Evolutionary conservation across 2,797 vertebrate species (phyloP).

Genomic region (Pristis pectinata): DNA sequence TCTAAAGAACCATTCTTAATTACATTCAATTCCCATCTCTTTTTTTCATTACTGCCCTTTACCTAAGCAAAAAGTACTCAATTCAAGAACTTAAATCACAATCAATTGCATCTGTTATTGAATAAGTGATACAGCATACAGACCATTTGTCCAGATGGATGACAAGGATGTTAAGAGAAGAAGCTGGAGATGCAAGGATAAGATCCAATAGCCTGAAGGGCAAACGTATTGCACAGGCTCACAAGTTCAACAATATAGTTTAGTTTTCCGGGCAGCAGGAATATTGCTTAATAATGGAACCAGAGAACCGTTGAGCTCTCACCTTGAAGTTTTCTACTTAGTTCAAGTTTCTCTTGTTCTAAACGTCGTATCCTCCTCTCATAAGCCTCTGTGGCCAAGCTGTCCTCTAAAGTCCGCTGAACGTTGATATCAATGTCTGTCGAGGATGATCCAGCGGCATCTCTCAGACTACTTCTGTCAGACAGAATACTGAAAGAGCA

Average conservation of each 20-base stretch:
- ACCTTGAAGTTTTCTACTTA: conserved; percentile 95
- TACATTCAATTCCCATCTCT: background rate
- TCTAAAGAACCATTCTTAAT: background rate
- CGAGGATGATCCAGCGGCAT: conserved; percentile 58
- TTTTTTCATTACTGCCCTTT: background rate
- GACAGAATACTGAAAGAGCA: conserved; percentile 71
- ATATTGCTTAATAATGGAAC: background rate
- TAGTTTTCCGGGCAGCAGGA: background rate
- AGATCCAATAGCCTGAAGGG: background rate
- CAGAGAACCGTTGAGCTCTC: conserved; percentile 31
- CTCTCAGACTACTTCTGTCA: conserved; percentile 76
- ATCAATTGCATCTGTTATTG: background rate
- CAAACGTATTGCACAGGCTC: too few relatives aligned
- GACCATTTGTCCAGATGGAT: background rate
- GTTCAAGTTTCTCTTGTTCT: conserved; percentile 92
- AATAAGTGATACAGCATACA: background rate
- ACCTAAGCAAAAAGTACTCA: background rate
- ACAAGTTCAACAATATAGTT: background rate
- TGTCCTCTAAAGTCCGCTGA: conserved; percentile 85
- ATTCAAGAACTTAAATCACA: background rate
- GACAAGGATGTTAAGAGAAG: background rate
- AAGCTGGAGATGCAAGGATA: background rate
- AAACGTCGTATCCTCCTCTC: conserved; percentile 90
- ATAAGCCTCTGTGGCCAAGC: conserved; percentile 89
- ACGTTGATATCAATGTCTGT: conserved; percentile 71